phyloP scores from a whole-genome alignment of 2,888 invertebrate species.

The Pristionchus arcanus region DNA sequence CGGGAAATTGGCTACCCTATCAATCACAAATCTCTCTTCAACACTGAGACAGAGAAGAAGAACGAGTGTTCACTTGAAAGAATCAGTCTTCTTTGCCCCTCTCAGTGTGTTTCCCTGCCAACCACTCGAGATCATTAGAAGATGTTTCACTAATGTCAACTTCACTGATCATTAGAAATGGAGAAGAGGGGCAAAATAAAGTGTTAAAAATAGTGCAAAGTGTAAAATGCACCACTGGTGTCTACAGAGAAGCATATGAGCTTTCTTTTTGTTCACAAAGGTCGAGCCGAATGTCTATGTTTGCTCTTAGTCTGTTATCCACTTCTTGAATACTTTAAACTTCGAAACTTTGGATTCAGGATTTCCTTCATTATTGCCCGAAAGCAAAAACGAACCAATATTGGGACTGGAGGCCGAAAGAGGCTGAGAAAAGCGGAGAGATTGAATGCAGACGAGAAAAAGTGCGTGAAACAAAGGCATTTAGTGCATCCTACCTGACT shows the following conservation, averaged over 20 bases:
- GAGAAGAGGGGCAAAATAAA: not conserved
- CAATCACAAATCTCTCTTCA: not conserved
- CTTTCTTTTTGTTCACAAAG: not conserved
- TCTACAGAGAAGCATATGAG: not conserved
- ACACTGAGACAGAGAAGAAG: not conserved
- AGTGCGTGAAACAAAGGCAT: not conserved
- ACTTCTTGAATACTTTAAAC: not conserved
- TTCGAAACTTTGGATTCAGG: not conserved
- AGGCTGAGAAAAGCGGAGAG: not conserved
- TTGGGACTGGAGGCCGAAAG: not conserved
- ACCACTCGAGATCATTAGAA: not conserved
- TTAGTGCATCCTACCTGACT: not conserved
- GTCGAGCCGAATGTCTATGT: no score
- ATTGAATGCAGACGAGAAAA: not conserved
- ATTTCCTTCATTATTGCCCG: not conserved
- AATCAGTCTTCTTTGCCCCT: not conserved
- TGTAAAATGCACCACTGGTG: not conserved
- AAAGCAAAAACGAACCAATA: not conserved
- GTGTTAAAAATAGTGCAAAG: not conserved
- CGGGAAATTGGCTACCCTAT: not conserved
- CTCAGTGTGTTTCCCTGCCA: not conserved
- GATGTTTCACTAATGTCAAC: not conserved
- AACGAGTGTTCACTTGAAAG: not conserved
- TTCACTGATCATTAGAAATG: not conserved
- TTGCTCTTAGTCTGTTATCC: not conserved